Base-by-base conservation (phyloP, 2,113 vertebrate genomes). In the Prionailurus viverrinus region DNA sequence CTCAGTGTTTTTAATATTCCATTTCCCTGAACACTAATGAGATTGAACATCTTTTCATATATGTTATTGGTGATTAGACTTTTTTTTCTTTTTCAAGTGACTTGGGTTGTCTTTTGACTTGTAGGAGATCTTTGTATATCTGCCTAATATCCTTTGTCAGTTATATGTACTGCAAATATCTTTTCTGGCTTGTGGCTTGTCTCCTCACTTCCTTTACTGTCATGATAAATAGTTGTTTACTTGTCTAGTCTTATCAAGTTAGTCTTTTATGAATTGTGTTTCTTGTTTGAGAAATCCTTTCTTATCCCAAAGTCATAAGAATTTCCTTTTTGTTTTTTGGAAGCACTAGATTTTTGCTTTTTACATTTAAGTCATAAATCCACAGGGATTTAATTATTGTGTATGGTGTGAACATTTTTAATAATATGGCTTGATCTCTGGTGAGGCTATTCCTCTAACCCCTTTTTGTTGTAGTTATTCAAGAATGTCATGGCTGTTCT, bases 361-460 rank as follows among this genome's bases (percentile, higher is more conserved):
- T 76, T 65, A 61, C 14, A 74, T 82, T 68, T 91, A 55, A 80
- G 39, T 58, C 48, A 27, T 88, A 68, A 85, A 80, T 69, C 63
- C 33, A 69, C 14, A 15, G 48, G 82, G 71, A 76, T 76, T 94
- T 81, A 94, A 71, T n/a, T 94, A 87, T 91, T 94, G 53, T 80
- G 3, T 87, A 36, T 74, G 27, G 9, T 81, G 29, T 66, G 82
- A 87, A 82, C 51, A 82, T 92, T 87, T 55, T 71, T 82, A 76
- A 21, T 91, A 73, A 36, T n/a, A 51, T 39, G 10, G 25, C 51
- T 81, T 76, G 3, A 76, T 82, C 63, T 91, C 33, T 88, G 18
- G 21, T 73, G 79, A 11, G 25, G 11, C 31, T 90, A 15, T 81
- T n/a, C 2, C 10, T 25, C 48, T 13, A 1, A 16, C 45, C 29